Evolutionary conservation across 2,888 invertebrate genomes (phyloP), one percentile per base, ranked within the genome.

Genomic region (Campoletis raptor): DNA sequence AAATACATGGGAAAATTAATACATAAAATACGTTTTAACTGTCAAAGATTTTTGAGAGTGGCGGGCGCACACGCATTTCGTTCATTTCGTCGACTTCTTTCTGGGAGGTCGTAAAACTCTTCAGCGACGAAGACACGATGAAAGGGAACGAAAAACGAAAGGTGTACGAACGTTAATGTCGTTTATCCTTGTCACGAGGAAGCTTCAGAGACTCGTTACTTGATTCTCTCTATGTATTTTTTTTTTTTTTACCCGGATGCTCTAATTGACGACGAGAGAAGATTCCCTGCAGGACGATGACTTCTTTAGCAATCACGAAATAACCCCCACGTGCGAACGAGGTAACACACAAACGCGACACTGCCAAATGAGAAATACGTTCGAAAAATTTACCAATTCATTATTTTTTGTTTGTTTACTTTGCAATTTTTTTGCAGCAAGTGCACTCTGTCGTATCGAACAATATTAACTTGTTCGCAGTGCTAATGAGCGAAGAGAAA

Each of bases 31-130:
- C 30, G 24, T 24, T 42, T 12, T 54, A 37, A 30, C 37, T 74
- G n/a, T 42, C n/a, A 69, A 70, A 67, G 42, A 79, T 36, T 81
- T 85, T 70, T 81, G 48, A 79, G 67, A 54, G 67, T 42, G 40
- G 21, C 40, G 70, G n/a, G 66, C 30, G 67, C 48, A 82, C 74
- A 52, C 67, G 72, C 48, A 61, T 42, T 24, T 85, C 66, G 24
- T 72, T 67, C 18, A 42, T 77, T 21, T 66, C 54, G 30, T 80
- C 54, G 45, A 42, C 67, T 40, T 83, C 73, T 36, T 74, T 73
- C 79, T 86, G 84, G 76, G 86, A 81, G 86, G 83, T 86, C 84
- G 79, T 86, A 86, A 87, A 85, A 61, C 78, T 83, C 82, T 52
- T 10, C 52, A 40, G 24, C 72, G 69, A 73, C 52, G 40, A 73